These are phyloP conservation scores for Heliconius eleuchia DNA, from an alignment of 1,140 invertebrate species.

Conservation along the genomic window DNA sequence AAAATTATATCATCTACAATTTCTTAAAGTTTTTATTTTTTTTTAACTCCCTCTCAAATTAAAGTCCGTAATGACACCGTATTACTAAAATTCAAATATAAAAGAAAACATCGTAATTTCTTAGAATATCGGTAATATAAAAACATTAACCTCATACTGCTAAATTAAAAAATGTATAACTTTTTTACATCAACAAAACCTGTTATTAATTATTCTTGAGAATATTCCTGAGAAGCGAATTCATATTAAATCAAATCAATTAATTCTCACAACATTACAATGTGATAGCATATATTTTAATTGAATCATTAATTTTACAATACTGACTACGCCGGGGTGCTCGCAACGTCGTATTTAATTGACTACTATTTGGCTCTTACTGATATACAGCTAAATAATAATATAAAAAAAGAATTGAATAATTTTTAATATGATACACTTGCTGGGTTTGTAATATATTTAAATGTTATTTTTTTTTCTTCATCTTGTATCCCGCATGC, in stretches of 20 bases:
- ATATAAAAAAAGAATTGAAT: not conserved
- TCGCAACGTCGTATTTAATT: not conserved
- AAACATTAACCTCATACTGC: not conserved
- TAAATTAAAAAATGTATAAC: not conserved
- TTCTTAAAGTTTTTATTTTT: too few relatives aligned
- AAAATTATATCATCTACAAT: too few relatives aligned
- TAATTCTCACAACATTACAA: not conserved
- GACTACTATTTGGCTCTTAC: not conserved
- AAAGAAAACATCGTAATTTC: not conserved
- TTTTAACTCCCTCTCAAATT: too few relatives aligned
- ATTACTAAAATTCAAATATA: not conserved
- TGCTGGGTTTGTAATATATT: too few relatives aligned
- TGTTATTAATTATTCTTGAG: not conserved
- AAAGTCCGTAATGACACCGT: too few relatives aligned
- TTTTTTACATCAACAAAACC: not conserved
- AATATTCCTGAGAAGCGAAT: not conserved
- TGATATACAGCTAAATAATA: not conserved
- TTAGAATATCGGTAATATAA: not conserved
- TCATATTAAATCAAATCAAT: slow-evolving; percentile 7
- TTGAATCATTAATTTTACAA: too few relatives aligned
- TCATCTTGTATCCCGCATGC: too few relatives aligned
- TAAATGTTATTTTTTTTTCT: too few relatives aligned
- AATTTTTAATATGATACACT: too few relatives aligned
- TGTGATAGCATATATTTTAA: not conserved
- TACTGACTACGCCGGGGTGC: not conserved